Percentiles rank a stretch among this genome's conserved stretches.
These are phyloP conservation scores for Yponomeuta sedellus DNA, from an alignment of 2,888 invertebrate species.

Conservation along the genomic window DNA sequence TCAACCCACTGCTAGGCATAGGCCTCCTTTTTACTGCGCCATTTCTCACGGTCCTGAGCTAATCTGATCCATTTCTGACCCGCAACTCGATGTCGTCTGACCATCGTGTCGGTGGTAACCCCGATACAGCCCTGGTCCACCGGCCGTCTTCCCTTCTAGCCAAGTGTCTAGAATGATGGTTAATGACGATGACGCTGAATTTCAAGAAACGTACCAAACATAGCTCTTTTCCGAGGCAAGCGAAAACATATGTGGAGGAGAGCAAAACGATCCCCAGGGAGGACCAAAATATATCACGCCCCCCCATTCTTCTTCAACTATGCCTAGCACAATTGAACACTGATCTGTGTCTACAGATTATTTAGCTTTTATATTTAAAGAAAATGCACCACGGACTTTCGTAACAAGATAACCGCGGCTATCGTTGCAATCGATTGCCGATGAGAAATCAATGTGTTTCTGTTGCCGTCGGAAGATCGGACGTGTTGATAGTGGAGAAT, in stretches of 20 bases:
- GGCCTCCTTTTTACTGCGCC: too few relatives aligned
- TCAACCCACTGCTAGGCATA: too few relatives aligned
- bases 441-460: conserved; percentile 6
- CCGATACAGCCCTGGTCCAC: too few relatives aligned
- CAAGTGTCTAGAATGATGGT: too few relatives aligned
- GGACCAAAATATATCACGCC: conserved; percentile 53
- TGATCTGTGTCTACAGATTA: conserved; percentile 25
- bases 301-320: conserved; percentile 42
- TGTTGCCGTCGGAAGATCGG: conserved; percentile 25
- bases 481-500: conserved; percentile 28
- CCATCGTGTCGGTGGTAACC: too few relatives aligned
- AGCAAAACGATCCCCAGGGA: conserved; percentile 48
- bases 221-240: conserved; percentile 55
- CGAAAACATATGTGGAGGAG: conserved; percentile 36
- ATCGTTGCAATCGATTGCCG: conserved; percentile 2
- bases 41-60: too few relatives aligned
- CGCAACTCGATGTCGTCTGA: too few relatives aligned
- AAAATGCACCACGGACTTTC: conserved; percentile 19
- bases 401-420: conserved; percentile 19
- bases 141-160: too few relatives aligned
- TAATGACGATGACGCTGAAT: too few relatives aligned
- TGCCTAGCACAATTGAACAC: conserved; percentile 23
- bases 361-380: conserved; percentile 23
- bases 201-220: conserved; percentile 54
- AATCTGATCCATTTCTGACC: too few relatives aligned